Base-by-base conservation (phyloP, 2,888 invertebrate species). In the Drosophila greeni region DNA sequence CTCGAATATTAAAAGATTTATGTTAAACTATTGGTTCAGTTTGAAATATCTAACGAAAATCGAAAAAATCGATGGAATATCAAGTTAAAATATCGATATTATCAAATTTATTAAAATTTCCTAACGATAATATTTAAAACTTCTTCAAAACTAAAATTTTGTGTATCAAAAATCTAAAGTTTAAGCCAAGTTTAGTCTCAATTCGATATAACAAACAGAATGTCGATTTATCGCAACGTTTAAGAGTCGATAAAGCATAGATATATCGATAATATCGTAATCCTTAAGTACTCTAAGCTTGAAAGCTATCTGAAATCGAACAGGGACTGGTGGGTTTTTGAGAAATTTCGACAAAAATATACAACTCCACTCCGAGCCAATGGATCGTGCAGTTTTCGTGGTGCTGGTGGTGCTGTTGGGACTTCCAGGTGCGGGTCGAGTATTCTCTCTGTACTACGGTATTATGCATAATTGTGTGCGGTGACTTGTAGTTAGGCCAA, bases 401-500 rank as follows among this genome's bases (percentile, higher is more conserved):
- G 53, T 58, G 58, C 42, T 26, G 51, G 18, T 52, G 20, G 55
- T 59, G 59, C 59, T 60, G 6, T 20, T 20, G 42, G 40, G n/a
- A 42, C 24, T 57, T 65, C 47, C 54, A 23, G 37, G 64, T 74
- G 66, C 66, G 55, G 37, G 52, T 60, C 55, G 61, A 60, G 45
- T 43, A 54, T 40, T 69, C 58, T 64, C 60, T 65, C 18, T 47
- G 45, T 14, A 72, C 53, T 72, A 64, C 54, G 26, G 18, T 33
- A 66, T 47, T 33, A 66, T 47, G 55, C 37, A 54, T 51, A 34
- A 33, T 47, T 29, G 26, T 31, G 45, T 47, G 45, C 26, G 14
- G 31, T 51, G 31, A 43, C n/a, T 43, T 52, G 60, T 70, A 76
- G 82, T 82, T 78, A 79, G 70, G 60, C 51, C 70, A 70, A 88